Evolutionary conservation across 2,797 vertebrate species (phyloP).

Genomic region (Limnodromus scolopaceus): DNA sequence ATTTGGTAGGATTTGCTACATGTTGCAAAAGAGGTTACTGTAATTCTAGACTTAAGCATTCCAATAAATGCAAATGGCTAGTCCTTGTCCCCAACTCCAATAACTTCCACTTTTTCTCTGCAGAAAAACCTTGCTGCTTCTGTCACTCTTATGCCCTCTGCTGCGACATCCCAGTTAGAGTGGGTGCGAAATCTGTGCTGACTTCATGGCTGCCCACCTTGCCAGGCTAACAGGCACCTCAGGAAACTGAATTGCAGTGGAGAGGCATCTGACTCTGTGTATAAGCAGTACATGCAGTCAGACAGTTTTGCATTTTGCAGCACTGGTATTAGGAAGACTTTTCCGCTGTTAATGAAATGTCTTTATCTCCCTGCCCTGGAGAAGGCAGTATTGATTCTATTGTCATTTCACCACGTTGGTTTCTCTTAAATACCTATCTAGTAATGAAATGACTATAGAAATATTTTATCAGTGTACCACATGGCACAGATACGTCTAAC

Average conservation of each 20-base stretch:
- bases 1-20: neutral
- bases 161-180: neutral
- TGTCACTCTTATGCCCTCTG: neutral
- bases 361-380: neutral
- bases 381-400: neutral
- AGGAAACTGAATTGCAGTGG: neutral
- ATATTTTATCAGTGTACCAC: neutral
- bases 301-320: neutral
- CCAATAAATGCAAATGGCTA: neutral
- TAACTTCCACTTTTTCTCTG: neutral
- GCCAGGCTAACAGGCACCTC: neutral
- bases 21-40: neutral
- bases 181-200: neutral
- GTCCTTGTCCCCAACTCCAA: neutral
- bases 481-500: neutral
- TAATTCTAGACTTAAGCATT: neutral
- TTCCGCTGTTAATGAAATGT: neutral
- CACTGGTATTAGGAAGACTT: neutral
- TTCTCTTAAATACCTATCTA: neutral
- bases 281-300: neutral
- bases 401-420: neutral
- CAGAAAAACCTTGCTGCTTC: neutral
- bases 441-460: neutral
- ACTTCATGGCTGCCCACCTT: neutral
- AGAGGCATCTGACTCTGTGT: neutral